Base-by-base conservation (phyloP, 2,888 invertebrate genomes). In the Leptopterna dolabrata region DNA sequence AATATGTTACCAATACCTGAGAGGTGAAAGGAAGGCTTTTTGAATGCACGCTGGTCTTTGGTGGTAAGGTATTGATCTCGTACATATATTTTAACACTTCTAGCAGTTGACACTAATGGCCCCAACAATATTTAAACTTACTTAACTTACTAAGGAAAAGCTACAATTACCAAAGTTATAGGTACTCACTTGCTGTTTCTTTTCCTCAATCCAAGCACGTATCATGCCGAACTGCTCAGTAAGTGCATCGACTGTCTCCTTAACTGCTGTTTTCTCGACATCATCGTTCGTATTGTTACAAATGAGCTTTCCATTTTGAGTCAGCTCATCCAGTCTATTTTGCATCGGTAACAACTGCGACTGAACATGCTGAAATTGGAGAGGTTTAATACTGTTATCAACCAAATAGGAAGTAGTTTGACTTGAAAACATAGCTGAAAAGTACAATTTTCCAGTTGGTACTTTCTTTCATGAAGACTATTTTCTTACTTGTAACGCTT, bases 181-280 rank as follows among this genome's bases (percentile, higher is more conserved):
- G 3, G 19, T 19, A 27, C 84, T 88, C 90, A 92, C 91, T 91
- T 96, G 95, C 90, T 95, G 95, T 91, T 95, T 96, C 91, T 96
- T 95, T 90, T 97, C 95, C 88, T 97, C 97, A 90, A 97, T 93
- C 94, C 96, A 95, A 87, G 94, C 94, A 90, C 94, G 95, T 0
- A 97, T 94, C 90, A 96, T 96, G 47, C 94, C 93, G 91, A 97
- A 93, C 92, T 97, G 96, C 36, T 97, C 96, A 29, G 95, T 94
- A 88, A 97, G 92, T 88, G 95, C 95, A 87, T 95, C 93, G 88
- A 97, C 94, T 0, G 97, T 96, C 70, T 94, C 94, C 90, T 94
- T 94, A 87, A 97, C 95, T 87, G 96, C 92, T 90, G 95, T 94
- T 90, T 95, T 95, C 92, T 97, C 97, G 88, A 94, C 94, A 45